phyloP scores from a whole-genome alignment of 2,797 vertebrate species.

The Lates japonicus region DNA sequence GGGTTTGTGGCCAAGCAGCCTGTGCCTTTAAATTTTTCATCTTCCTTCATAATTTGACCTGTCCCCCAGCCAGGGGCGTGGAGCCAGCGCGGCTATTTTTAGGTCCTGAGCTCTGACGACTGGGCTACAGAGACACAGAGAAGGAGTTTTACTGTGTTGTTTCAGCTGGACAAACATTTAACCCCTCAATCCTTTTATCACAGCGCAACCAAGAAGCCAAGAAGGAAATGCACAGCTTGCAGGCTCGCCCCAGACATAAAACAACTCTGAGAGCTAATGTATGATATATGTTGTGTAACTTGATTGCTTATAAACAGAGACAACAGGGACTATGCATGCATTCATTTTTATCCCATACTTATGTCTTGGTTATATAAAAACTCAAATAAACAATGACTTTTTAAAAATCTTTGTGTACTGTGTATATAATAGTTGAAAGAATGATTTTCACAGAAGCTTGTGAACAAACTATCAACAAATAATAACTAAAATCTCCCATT shows the following conservation, averaged over 20 bases:
- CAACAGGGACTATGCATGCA: neutral
- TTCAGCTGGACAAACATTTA: conserved; percentile 86
- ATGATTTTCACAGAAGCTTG: neutral
- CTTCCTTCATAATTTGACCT: conserved; percentile 95
- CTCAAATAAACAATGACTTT: neutral
- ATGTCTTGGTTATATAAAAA: neutral
- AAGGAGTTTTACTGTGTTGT: conserved; percentile 85
- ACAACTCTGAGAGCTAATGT: conserved; percentile 36
- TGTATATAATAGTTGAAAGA: conserved; percentile 4
- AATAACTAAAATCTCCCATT: conserved; percentile 13
- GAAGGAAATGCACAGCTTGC: conserved; percentile 70
- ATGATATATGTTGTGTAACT: conserved; percentile 40
- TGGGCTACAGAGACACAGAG: conserved; percentile 79
- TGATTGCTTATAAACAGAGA: conserved; percentile 40
- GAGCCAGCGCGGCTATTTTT: conserved; percentile 94
- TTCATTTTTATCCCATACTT: neutral
- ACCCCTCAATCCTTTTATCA: conserved; percentile 81
- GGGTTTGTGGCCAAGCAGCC: conserved; percentile 80
- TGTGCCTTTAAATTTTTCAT: conserved; percentile 90
- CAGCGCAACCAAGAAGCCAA: conserved; percentile 63
- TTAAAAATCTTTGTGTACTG: neutral
- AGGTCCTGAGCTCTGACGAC: conserved; percentile 90
- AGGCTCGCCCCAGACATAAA: conserved; percentile 60
- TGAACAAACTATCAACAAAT: neutral
- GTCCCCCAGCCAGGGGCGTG: conserved; percentile 95